Evolutionary conservation across 2,888 invertebrate genomes (phyloP).

Genomic region (Morpho helenor): DNA sequence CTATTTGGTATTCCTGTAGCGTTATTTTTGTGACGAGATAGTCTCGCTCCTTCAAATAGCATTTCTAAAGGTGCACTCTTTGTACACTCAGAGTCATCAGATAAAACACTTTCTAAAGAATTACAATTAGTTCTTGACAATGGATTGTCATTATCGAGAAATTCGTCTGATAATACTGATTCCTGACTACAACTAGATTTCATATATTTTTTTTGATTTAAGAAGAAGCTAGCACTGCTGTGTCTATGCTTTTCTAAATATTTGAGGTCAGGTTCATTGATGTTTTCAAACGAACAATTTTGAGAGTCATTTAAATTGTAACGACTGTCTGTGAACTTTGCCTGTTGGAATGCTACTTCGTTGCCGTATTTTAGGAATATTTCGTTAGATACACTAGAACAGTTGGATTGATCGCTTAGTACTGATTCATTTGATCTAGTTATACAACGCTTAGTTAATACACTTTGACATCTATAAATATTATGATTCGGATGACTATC

Average conservation of each 20-base stretch:
- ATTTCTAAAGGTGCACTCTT: conserved; percentile 89
- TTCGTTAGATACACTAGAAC: conserved; percentile 74
- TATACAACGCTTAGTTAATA: conserved; percentile 75
- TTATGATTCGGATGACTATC: conserved; percentile 57
- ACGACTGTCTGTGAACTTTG: conserved; percentile 56
- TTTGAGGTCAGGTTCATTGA: conserved; percentile 55
- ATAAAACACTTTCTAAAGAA: conserved; percentile 88
- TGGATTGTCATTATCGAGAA: conserved; percentile 76
- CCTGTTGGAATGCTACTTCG: conserved; percentile 72
- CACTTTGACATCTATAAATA: conserved; percentile 73
- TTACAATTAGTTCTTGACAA: conserved; percentile 84
- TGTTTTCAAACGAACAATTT: conserved; percentile 69
- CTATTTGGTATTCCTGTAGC: conserved; percentile 57
- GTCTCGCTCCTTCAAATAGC: conserved; percentile 80
- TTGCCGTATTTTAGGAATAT: conserved; percentile 73
- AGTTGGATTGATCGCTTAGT: conserved; percentile 71
- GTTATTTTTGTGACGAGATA: conserved; percentile 53
- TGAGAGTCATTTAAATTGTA: conserved; percentile 73
- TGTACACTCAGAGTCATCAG: conserved; percentile 88
- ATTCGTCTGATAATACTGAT: conserved; percentile 86
- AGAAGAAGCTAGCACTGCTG: conserved; percentile 90
- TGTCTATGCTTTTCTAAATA: conserved; percentile 80
- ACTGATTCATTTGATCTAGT: conserved; percentile 79
- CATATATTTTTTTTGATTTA: conserved; percentile 83
- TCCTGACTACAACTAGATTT: conserved; percentile 86